A percentile compares a stretch with the other conserved stretches of the same genome.
Evolutionary conservation across 2,113 vertebrate species (phyloP).

Genomic region (Salvelinus alpinus): DNA sequence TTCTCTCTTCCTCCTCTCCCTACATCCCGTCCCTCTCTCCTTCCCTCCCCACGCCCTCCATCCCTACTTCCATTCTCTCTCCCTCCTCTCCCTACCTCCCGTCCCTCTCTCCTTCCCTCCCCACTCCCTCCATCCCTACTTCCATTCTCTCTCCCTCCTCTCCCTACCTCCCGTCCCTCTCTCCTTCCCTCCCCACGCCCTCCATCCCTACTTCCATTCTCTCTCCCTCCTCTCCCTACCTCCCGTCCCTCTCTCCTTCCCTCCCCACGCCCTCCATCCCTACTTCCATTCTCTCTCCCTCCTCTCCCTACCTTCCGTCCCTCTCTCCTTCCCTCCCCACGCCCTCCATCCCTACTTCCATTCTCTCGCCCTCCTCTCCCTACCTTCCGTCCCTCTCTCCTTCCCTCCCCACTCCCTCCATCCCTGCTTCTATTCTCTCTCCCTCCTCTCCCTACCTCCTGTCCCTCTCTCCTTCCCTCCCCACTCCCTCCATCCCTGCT

Average conservation of each 20-base stretch:
- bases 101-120: no score
- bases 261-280: background rate
- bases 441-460: background rate
- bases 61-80: no score
- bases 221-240: background rate
- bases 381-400: background rate
- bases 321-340: background rate
- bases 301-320: background rate
- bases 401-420: background rate
- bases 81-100: no score
- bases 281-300: background rate
- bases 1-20: no score
- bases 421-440: background rate
- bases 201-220: background rate
- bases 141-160: no score
- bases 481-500: no score
- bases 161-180: background rate
- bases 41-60: no score
- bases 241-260: background rate
- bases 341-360: background rate
- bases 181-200: background rate
- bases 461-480: background rate
- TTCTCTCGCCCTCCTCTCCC: background rate
- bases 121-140: no score
- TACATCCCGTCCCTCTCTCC: no score